Base-by-base conservation (phyloP, 2,113 vertebrate genomes). In the Speoplatyrhinus poulsoni region DNA sequence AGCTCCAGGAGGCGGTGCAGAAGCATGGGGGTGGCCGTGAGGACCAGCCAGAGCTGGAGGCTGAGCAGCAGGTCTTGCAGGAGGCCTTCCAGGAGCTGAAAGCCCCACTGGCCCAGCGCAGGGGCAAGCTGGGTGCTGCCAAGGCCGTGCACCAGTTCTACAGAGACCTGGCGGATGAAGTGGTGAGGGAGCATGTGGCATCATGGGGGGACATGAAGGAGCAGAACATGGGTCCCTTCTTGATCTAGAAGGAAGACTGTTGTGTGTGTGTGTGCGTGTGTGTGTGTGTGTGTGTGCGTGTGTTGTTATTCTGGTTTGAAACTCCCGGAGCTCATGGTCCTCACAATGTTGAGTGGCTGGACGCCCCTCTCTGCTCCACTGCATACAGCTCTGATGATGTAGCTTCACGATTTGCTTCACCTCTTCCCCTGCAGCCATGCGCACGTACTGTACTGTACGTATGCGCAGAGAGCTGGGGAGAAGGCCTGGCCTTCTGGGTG, bases 121-220 rank as follows among this genome's bases (percentile, higher is more conserved):
- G 81, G 70, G 93, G 93, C 79, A 94, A 95, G 52, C 88, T 99
- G 77, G 95, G 95, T 81, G 91, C 90, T 0, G 80, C 92, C 65
- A 96, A 92, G 85, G 86, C 94, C 15, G 89, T 94, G 65, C 93
- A 95, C 64, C 97, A 99, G 86, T 94, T 99, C 19, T 93, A 90
- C 80, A 83, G 95, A 68, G 97, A 99, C 88, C 87, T 99, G 73
- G 95, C 95, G 57, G 97, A 99, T 13, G 96, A 99, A 87, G 93
- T 76, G 5, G 98, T 99, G 76, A 85, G 94, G 53, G 76, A 85
- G 94, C 52, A 46, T 46, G 17, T 9, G 13, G 53, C 15, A 12
- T 9, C 17, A 11, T 17, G 56, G 56, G 56, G 7, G 3, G 13
- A n/a, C 8, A 13, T 55, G 3, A 16, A n/a, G 13, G 54, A 56